phyloP scores from a whole-genome alignment of 2,888 invertebrate genomes.

The Polydrusus tereticollis region DNA sequence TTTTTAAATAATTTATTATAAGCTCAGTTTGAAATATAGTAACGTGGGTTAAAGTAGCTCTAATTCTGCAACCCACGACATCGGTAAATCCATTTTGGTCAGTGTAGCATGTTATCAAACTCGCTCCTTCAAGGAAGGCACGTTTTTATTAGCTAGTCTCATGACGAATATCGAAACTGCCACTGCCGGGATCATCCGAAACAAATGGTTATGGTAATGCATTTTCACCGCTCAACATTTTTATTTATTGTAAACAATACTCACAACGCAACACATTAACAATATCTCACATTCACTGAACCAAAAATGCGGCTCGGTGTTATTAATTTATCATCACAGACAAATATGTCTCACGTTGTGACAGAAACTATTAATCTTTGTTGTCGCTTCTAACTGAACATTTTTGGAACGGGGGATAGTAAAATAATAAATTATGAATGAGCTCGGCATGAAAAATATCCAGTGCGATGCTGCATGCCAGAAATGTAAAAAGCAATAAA shows the following conservation, averaged over 20 bases:
- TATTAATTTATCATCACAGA: constrained; percentile 52
- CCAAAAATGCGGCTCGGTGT: constrained; percentile 24
- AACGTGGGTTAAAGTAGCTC: no score
- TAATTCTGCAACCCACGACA: no score
- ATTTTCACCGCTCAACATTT: no score
- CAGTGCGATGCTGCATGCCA: background rate
- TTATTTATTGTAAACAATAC: background rate
- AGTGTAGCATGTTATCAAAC: no score
- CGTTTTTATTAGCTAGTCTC: no score
- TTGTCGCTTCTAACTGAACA: constrained; percentile 39
- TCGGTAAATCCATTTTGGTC: no score
- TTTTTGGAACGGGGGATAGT: constrained; percentile 50
- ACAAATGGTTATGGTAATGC: no score
- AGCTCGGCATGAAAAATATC: constrained; percentile 18
- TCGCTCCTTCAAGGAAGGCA: no score
- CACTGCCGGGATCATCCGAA: no score
- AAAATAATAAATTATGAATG: constrained; percentile 44
- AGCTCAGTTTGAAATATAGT: no score
- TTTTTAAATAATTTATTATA: no score
- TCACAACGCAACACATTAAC: constrained; percentile 2
- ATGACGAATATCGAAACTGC: no score
- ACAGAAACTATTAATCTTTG: constrained; percentile 54
- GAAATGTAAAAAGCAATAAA: constrained; percentile 6
- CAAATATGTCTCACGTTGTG: constrained; percentile 54
- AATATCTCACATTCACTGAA: constrained; percentile 20